These are phyloP conservation scores for Felis chaus DNA, from an alignment of 2,113 vertebrate species.

Conservation along the genomic window DNA sequence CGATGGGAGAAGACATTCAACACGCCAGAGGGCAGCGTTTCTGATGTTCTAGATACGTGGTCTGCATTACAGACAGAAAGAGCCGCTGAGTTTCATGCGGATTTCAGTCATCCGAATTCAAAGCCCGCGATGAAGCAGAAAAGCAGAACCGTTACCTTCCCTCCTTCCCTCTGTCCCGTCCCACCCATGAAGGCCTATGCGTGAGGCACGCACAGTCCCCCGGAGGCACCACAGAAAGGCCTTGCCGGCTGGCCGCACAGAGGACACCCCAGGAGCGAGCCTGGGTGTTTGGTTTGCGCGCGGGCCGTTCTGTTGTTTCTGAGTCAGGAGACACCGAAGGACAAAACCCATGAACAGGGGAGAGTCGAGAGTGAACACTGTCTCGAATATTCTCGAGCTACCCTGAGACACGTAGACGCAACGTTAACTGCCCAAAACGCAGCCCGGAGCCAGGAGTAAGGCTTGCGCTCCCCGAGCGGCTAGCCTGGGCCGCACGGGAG, in stretches of 20 bases:
- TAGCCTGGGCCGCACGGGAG: fast-evolving
- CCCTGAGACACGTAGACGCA: not conserved
- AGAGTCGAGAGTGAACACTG: fast-evolving
- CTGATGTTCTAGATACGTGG: not conserved
- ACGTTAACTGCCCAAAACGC: not conserved
- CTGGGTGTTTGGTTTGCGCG: not conserved
- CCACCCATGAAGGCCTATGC: not conserved
- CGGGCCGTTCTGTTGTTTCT: not conserved
- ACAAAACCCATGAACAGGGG: not conserved
- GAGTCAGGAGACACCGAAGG: not conserved
- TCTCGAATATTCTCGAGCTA: not conserved
- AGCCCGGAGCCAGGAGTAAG: not conserved
- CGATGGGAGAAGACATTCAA: not conserved
- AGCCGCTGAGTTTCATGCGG: not conserved
- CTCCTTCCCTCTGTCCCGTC: too few relatives aligned
- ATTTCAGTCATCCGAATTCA: not conserved
- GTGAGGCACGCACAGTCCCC: not conserved
- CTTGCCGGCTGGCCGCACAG: not conserved
- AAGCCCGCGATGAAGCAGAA: not conserved
- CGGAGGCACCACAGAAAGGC: too few relatives aligned
- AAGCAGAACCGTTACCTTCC: not conserved
- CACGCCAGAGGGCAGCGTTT: fast-evolving
- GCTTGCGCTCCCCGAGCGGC: not conserved
- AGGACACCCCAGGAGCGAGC: too few relatives aligned
- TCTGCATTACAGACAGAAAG: not conserved